A percentile compares a stretch with the other conserved stretches of the same genome.
phyloP scores from a whole-genome alignment of 2,888 invertebrate genomes.

The Tenodera sinensis region DNA sequence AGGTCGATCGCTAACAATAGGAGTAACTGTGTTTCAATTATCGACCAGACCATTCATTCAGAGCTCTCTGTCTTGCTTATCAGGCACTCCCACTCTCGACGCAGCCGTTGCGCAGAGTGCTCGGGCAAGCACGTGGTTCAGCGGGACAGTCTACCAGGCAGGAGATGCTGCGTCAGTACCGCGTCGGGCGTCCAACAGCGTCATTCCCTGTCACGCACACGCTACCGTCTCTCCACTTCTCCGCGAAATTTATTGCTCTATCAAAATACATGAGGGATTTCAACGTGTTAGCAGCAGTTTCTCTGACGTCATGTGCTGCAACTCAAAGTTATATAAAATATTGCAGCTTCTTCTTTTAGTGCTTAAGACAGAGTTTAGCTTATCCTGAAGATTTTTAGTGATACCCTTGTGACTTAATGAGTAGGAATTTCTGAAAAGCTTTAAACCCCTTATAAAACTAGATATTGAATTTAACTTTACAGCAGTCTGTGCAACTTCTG shows the following conservation, averaged over 20 bases:
- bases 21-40: not conserved
- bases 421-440: too few species aligned
- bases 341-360: too few species aligned
- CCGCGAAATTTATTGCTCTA: not conserved
- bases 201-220: not conserved
- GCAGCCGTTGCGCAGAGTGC: not conserved
- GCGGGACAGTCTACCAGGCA: not conserved
- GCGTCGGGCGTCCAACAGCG: not conserved
- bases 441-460: too few species aligned
- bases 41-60: not conserved
- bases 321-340: too few species aligned
- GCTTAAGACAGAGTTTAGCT: too few species aligned
- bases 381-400: too few species aligned
- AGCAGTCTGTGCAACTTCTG: too few species aligned
- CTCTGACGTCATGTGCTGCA: too few species aligned
- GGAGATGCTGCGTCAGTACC: conserved; percentile 4
- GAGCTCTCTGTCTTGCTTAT: not conserved
- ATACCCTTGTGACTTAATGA: too few species aligned
- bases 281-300: too few species aligned
- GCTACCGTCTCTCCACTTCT: not conserved
- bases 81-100: not conserved
- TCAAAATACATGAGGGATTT: too few species aligned
- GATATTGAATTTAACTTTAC: too few species aligned
- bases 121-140: not conserved
- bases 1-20: not conserved